Evolutionary conservation across 2,797 vertebrate species (phyloP).

Genomic region (Cynodonichthys magdalenae): DNA sequence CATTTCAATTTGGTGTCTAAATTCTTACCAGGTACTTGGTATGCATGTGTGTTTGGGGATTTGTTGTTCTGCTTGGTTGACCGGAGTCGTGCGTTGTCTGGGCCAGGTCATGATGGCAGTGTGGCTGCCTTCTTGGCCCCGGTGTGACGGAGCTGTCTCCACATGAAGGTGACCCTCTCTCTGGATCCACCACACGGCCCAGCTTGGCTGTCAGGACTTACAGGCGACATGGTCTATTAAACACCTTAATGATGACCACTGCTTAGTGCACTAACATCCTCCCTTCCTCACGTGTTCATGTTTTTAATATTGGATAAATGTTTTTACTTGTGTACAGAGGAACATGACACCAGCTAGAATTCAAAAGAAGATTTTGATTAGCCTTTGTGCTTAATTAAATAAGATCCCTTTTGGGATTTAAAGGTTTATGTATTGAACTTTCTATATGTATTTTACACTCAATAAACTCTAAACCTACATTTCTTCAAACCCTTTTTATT

Average conservation of each 20-base stretch:
- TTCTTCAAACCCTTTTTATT: conserved; percentile 67
- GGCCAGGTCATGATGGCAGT: conserved; percentile 52
- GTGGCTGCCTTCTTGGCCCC: conserved; percentile 60
- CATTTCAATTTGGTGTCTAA: conserved; percentile 10
- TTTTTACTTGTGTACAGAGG: neutral
- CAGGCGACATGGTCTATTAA: conserved; percentile 79
- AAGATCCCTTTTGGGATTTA: conserved; percentile 62
- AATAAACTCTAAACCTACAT: conserved; percentile 59
- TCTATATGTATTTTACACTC: conserved; percentile 51
- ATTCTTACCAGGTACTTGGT: conserved; percentile 16
- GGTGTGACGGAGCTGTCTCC: conserved; percentile 69
- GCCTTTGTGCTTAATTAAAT: conserved; percentile 42
- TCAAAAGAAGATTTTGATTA: conserved; percentile 47
- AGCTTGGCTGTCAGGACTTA: conserved; percentile 68
- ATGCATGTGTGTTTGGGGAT: conserved; percentile 39
- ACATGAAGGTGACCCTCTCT: conserved; percentile 80
- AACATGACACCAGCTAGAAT: conserved; percentile 37
- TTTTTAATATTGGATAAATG: conserved; percentile 20
- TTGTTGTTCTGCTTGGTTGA: conserved; percentile 72
- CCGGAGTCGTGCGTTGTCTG: conserved; percentile 66
- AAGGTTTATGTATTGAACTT: conserved; percentile 54
- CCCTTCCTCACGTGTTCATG: conserved; percentile 17
- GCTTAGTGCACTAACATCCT: conserved; percentile 46
- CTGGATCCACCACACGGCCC: conserved; percentile 58
- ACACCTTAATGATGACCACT: conserved; percentile 80